Percentiles rank a stretch among this genome's conserved stretches.
Evolutionary conservation across 2,113 vertebrate genomes (phyloP).

Genomic region (Dolichotis patagonum): DNA sequence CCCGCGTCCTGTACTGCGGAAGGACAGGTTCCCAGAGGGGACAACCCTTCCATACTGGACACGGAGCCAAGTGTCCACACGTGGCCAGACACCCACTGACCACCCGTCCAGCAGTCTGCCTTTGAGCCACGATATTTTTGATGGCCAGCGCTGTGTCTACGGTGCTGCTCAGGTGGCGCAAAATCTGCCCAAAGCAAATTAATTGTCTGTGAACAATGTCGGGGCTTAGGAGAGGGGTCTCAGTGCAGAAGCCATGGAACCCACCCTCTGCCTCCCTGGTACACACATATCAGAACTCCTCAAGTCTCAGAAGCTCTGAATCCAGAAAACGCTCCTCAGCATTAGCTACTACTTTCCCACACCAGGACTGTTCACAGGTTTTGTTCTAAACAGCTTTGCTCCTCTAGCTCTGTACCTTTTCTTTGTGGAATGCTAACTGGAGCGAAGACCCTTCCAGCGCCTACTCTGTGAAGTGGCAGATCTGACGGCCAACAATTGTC

Average conservation of each 20-base stretch:
- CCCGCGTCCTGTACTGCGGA: not conserved
- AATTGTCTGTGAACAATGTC: constrained; percentile 27
- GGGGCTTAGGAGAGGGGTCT: not conserved
- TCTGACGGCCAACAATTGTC: not conserved
- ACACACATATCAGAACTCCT: not conserved
- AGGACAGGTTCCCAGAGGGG: not conserved
- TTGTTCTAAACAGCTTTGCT: not conserved
- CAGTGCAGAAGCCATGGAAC: constrained; percentile 29
- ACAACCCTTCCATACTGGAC: not conserved
- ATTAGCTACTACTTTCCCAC: not conserved
- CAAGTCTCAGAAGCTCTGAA: not conserved
- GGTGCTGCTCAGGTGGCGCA: not conserved
- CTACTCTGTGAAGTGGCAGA: not conserved
- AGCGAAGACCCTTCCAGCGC: not conserved
- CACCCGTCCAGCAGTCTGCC: not conserved
- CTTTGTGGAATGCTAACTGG: constrained; percentile 1
- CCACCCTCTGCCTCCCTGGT: not conserved
- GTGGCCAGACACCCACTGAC: not conserved
- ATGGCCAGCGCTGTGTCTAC: not conserved
- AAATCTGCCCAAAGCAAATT: constrained; percentile 27
- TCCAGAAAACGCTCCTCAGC: not conserved
- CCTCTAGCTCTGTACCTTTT: not conserved
- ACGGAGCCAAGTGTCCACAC: not conserved
- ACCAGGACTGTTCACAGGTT: not conserved
- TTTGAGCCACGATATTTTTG: not conserved